Percentiles rank a stretch among this genome's conserved stretches.
These are phyloP conservation scores for Drosophila nr. fundita DNA, from an alignment of 2,888 invertebrate species.

Conservation along the genomic window DNA sequence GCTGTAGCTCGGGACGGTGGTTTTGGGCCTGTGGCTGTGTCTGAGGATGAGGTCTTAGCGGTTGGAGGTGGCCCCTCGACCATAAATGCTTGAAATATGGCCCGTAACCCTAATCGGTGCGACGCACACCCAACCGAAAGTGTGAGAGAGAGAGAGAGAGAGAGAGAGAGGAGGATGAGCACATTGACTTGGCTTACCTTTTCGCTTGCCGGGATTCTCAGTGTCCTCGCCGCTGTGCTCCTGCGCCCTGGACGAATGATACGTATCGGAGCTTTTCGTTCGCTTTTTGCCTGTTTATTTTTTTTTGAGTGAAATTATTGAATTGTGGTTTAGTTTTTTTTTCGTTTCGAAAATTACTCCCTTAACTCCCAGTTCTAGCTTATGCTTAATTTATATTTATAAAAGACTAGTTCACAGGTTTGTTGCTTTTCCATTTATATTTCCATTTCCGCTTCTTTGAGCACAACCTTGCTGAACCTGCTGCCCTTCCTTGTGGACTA, in stretches of 20 bases:
- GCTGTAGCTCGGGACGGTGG: constrained; percentile 24
- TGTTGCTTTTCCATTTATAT: constrained; percentile 64
- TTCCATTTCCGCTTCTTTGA: constrained; percentile 15
- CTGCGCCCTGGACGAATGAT: constrained; percentile 83
- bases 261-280: constrained; percentile 83
- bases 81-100: constrained; percentile 74
- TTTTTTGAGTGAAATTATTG: constrained; percentile 48
- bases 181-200: constrained; percentile 81
- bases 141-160: background rate
- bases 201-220: constrained; percentile 85
- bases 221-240: constrained; percentile 83
- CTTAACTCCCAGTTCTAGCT: constrained; percentile 10
- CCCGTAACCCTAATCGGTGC: constrained; percentile 77
- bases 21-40: background rate
- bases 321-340: constrained; percentile 52
- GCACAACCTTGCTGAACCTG: constrained; percentile 7
- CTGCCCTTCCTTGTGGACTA: background rate
- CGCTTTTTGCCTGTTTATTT: constrained; percentile 81
- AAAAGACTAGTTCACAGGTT: constrained; percentile 49
- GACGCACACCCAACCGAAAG: constrained; percentile 41
- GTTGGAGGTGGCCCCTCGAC: constrained; percentile 24
- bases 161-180: constrained; percentile 32
- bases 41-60: background rate
- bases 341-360: background rate
- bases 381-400: constrained; percentile 68